Evolutionary conservation across 2,113 vertebrate species (phyloP).

Genomic region (Coturnix japonica): DNA sequence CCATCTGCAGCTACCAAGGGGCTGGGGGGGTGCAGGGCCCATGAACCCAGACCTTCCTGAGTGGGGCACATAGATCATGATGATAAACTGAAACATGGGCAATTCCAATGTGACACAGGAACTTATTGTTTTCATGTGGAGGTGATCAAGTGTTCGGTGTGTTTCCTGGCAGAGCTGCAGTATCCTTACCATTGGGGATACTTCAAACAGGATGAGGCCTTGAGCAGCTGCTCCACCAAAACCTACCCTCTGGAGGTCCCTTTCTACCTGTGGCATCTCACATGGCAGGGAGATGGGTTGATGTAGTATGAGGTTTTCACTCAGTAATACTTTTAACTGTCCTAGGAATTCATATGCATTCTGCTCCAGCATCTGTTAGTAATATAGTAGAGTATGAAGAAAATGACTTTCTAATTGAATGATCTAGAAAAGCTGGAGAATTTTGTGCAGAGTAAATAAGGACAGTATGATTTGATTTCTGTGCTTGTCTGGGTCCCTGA

Average conservation of each 20-base stretch:
- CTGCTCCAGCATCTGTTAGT: conserved; percentile 40
- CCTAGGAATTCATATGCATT: background rate
- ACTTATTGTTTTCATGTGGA: background rate
- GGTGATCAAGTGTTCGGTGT: fast-evolving
- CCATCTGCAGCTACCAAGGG: fast-evolving
- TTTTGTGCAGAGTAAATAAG: conserved; percentile 23
- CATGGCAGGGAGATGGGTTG: background rate
- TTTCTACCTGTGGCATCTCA: background rate
- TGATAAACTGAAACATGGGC: background rate
- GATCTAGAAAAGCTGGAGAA: conserved; percentile 25
- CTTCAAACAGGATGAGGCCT: background rate
- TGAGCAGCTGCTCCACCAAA: fast-evolving
- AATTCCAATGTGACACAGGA: background rate
- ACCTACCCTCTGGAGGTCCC: background rate
- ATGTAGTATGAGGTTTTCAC: background rate
- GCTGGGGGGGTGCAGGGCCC: background rate
- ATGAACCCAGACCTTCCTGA: background rate
- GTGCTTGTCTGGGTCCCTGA: background rate
- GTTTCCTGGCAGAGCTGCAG: background rate
- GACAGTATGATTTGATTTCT: conserved; percentile 1
- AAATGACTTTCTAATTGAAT: background rate
- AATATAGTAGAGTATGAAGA: background rate
- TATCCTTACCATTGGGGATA: background rate
- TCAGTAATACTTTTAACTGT: background rate
- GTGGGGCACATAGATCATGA: background rate